Base-by-base conservation (phyloP, 1,140 invertebrate genomes). In the Plodia interpunctella region DNA sequence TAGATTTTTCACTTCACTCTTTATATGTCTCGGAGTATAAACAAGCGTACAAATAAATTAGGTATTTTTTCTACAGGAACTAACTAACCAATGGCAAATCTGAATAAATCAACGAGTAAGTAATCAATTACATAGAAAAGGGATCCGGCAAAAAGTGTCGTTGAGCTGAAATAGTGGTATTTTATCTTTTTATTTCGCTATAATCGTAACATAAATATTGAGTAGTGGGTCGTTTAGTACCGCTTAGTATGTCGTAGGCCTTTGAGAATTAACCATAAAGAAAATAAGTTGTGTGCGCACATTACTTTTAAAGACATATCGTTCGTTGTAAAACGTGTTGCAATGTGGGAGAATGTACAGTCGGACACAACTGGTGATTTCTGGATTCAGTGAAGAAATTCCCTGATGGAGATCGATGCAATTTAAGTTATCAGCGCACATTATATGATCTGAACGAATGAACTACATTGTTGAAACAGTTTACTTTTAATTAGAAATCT, bases 141-240 rank as follows among this genome's bases (percentile, higher is more conserved):
- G 38, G 38, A 44, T 44, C 8, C 21, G 20, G 49, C 19, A 51
- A 51, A 51, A 51, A 51, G 10, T 51, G 10, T 51, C 10, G 49
- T 44, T 15, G 38, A n/a, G 38, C 38, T 44, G n/a, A 44, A 15
- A 44, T 44, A 51, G 20, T 51, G 49, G 49, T 20, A 51, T 19
- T 51, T 51, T 20, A 51, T 51, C 49, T 25, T 60, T 57, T 55
- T 55, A 60, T 60, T 60, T 60, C 51, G 18, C 32, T 32, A 55
- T 60, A 60, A 54, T 60, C 51, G 58, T 55, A 60, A 54, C 58
- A 35, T 60, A 54, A 60, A 60, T 55, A 49, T 60, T 53, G 51
- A 60, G 19, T 35, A 54, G 19, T 13, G 38, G 52, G 55, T 49
- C 35, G 52, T 20, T 17, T 15, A 55, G 30, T 25, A 53, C 51